Conservation (phyloP, 2,113 vertebrate genomes). For the Forbesichthys agassizii region DNA sequence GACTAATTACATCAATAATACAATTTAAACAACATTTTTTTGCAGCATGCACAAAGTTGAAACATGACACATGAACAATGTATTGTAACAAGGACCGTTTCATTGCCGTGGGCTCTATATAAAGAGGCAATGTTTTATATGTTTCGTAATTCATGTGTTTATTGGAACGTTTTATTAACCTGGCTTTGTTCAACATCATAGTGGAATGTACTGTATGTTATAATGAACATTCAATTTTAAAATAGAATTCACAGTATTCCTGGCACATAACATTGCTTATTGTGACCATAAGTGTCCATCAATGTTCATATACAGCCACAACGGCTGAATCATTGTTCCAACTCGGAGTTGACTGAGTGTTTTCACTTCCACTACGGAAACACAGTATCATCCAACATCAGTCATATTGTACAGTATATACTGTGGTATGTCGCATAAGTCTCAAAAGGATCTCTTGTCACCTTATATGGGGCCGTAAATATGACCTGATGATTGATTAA, state of each 20-base stretch:
- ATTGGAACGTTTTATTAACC: not conserved
- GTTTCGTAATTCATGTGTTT: not conserved
- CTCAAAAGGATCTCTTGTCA: not conserved
- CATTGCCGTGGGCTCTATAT: not conserved
- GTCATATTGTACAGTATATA: constrained; percentile 1
- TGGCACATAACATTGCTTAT: not conserved
- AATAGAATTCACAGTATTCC: constrained; percentile 30
- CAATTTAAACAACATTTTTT: not conserved
- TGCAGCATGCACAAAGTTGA: not conserved
- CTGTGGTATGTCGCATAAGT: not conserved
- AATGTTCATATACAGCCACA: not conserved
- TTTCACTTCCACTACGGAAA: not conserved
- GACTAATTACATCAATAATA: constrained; percentile 1
- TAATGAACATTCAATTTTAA: not conserved
- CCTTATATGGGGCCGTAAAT: not conserved
- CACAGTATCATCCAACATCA: not conserved
- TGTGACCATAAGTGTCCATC: not conserved
- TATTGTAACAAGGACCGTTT: not conserved
- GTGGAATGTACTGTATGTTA: not conserved
- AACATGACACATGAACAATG: not conserved
- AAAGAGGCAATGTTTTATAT: constrained; percentile 10
- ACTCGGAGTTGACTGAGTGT: not conserved
- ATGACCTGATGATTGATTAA: not conserved
- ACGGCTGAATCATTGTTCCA: not conserved
- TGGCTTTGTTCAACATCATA: not conserved